Evolutionary conservation across 2,797 vertebrate species (phyloP).

Genomic region (Coreius guichenoti): DNA sequence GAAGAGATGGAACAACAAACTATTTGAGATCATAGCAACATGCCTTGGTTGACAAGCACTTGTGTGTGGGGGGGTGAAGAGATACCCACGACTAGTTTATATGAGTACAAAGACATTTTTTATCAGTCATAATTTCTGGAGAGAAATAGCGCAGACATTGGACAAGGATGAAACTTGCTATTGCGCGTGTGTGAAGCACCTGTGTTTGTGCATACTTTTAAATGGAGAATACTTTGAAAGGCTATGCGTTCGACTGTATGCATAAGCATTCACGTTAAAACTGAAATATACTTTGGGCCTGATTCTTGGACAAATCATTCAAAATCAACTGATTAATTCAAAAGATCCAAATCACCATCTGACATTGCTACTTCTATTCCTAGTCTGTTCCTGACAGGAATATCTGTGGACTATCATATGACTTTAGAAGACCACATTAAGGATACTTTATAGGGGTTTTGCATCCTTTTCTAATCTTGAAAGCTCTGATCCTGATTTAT

Average conservation of each 20-base stretch:
- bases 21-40: not conserved
- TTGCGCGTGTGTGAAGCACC: not conserved
- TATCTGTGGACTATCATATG: not conserved
- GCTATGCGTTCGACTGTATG: not conserved
- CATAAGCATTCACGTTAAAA: not conserved
- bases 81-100: too few species aligned
- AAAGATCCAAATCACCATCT: not conserved
- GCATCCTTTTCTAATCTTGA: not conserved
- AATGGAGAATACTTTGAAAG: not conserved
- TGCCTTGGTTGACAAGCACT: not conserved
- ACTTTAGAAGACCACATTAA: not conserved
- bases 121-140: not conserved
- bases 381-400: not conserved
- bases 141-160: not conserved
- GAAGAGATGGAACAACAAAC: too few species aligned
- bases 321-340: not conserved
- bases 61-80: not conserved
- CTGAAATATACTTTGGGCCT: not conserved
- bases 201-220: not conserved
- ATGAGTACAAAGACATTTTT: too few species aligned
- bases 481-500: not conserved
- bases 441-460: not conserved
- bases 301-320: not conserved
- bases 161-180: not conserved
- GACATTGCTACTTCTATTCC: not conserved